Base-by-base conservation (phyloP, 2,888 invertebrate genomes). In the Brenthis ino region DNA sequence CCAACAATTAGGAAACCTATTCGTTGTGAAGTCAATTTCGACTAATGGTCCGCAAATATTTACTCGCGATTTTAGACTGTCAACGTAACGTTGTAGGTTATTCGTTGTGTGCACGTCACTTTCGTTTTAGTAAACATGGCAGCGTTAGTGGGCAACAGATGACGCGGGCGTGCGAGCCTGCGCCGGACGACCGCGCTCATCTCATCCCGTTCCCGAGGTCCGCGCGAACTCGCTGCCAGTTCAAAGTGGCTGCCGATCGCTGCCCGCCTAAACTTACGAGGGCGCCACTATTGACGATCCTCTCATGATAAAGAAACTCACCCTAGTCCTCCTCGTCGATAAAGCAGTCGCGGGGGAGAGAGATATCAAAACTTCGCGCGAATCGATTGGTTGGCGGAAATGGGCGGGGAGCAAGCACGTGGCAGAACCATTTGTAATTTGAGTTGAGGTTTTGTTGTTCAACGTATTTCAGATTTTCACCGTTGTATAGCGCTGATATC, bases 51-150 rank as follows among this genome's bases (percentile, higher is more conserved):
- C 67, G 77, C 75, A 76, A 76, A 77, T 79, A 80, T 81, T 77
- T 79, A 77, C 75, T 79, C 78, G 79, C 79, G 81, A 79, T 77
- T 85, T 81, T 79, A 75, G 75, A 79, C 77, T 84, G 80, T 83
- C 79, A 83, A 71, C 76, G 80, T 82, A 80, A 81, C 81, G 80
- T 83, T 83, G 80, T 85, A 85, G 91, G 91, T 91, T 92, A 91
- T 89, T 91, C 89, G 91, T 90, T 90, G 91, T 90, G 84, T 87
- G 84, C 85, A 89, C 88, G 90, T 88, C 91, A 87, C 86, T 88
- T 85, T 85, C 82, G 83, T 82, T 85, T 86, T 86, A 85, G 92
- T 92, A 91, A 91, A 91, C 92, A 93, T 92, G 91, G 91, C 91
- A 90, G 89, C 85, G 85, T 77, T 85, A 81, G 72, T 70, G 70